Base-by-base conservation (phyloP, 2,888 invertebrate genomes). In the Apocheima hispidaria region DNA sequence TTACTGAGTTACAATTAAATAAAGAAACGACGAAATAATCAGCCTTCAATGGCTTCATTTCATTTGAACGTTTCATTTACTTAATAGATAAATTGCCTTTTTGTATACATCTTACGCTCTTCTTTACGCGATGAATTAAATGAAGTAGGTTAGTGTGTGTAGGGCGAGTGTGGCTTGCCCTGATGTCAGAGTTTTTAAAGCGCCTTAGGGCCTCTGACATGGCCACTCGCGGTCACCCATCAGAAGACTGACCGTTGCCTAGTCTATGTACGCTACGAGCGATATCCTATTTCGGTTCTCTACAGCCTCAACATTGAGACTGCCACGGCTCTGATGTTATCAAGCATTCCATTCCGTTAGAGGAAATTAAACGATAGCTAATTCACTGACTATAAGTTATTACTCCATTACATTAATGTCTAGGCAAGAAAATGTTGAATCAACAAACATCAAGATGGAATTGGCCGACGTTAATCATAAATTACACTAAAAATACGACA, bases 401-500 rank as follows among this genome's bases (percentile, higher is more conserved):
- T 49, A 54, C 36, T 36, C 49, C 28, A 54, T 54, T 52, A 60
- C 40, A 62, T 68, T 55, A 54, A 63, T 41, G 60, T 60, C 53
- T 52, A 48, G 60, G 30, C 67, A 49, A 52, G 60, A 62, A 65
- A 65, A 58, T 53, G 38, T 65, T 60, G 50, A 46, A 54, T 63
- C 55, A 61, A 60, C 63, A 65, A 64, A 62, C 57, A 46, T 61
- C 43, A 53, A 53, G 58, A 56, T 63, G 35, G 46, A 61, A 63
- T 55, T 49, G 54, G 57, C 61, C 54, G 50, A 56, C 36, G 50
- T 50, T 16, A 16, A 46, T 66, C 65, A 58, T 70, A 68, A 72
- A 77, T 74, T 66, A 66, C 30, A 53, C 59, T 66, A 53, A 68
- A 76, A 66, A 74, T 71, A 72, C 35, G 52, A 33, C 36, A 48